Evolutionary conservation across 2,113 vertebrate species (phyloP).

Genomic region (Crotophaga sulcirostris): DNA sequence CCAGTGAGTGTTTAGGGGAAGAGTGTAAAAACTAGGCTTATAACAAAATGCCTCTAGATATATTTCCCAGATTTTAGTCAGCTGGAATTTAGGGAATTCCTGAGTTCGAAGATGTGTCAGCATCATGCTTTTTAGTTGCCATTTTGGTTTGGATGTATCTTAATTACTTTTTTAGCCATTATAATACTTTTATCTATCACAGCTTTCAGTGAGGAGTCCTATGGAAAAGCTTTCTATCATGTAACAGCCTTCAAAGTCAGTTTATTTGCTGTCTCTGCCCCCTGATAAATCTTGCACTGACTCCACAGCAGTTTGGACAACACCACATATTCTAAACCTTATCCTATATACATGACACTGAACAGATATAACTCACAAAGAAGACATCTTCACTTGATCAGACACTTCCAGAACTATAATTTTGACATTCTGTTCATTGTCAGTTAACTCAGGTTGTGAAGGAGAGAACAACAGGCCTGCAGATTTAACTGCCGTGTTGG

Average conservation of each 20-base stretch:
- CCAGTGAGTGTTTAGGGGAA: not conserved
- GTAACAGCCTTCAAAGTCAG: not conserved
- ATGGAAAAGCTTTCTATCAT: not conserved
- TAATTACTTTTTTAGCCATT: not conserved
- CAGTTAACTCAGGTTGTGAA: not conserved
- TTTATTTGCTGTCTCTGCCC: not conserved
- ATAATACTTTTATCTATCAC: not conserved
- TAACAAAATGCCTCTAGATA: not conserved
- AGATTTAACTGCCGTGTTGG: conserved; percentile 6
- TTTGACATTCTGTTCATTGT: not conserved
- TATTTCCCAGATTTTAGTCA: not conserved
- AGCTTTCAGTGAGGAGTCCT: not conserved
- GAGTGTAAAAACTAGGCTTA: not conserved
- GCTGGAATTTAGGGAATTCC: not conserved
- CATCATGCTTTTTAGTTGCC: not conserved
- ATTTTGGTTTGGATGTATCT: not conserved
- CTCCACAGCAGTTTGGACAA: not conserved
- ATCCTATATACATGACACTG: not conserved
- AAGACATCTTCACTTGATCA: not conserved
- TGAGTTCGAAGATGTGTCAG: not conserved
- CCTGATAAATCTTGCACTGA: not conserved
- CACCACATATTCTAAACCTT: not conserved
- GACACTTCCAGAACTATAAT: not conserved
- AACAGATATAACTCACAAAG: not conserved
- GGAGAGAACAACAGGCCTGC: not conserved